Evolutionary conservation across 2,888 invertebrate genomes (phyloP), one percentile per base, ranked within the genome.

Genomic region (Latheticus oryzae): DNA sequence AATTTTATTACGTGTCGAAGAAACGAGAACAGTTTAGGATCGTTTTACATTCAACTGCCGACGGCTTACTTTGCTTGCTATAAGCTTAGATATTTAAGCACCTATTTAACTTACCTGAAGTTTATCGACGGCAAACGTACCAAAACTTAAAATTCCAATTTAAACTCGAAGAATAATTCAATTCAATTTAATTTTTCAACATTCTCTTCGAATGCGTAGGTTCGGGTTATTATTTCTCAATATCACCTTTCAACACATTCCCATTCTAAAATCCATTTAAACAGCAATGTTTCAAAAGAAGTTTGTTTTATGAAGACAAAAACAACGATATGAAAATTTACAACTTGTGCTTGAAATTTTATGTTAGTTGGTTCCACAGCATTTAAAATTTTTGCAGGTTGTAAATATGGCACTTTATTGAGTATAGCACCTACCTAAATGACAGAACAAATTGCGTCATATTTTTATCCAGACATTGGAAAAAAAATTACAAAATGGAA

Each of bases 1-100:
- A 33, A 48, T 48, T 48, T 48, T 48, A 48, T 48, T 48, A 35
- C 3, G 48, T 48, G 48, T 48, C 48, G 48, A 48, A 35, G 48
- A 48, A 45, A 30, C 30, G n/a, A 28, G 45, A 42, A 28, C 42
- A 19, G 37, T 2, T n/a, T 2, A 15, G 9, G 3, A 47, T 47
- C 48, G 48, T 11, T 48, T 42, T 24, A 45, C 45, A 32, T 28
- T 9, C 38, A 3, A 43, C 28, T 43, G 45, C 35, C 48, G 48
- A 48, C 48, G 48, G n/a, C n/a, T n/a, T n/a, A n/a, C n/a, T n/a
- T n/a, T n/a, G 48, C 7, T 32, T 5, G 32, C 32, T 24, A 45
- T 32, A 45, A 45, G 30, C 43, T 43, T 43, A 13, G 28, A 30
- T 17, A 40, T 40, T 40, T 40, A 40, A 23, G n/a, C 12, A 23